phyloP scores from a whole-genome alignment of 2,797 vertebrate species.

The Emydoidea blandingii region DNA sequence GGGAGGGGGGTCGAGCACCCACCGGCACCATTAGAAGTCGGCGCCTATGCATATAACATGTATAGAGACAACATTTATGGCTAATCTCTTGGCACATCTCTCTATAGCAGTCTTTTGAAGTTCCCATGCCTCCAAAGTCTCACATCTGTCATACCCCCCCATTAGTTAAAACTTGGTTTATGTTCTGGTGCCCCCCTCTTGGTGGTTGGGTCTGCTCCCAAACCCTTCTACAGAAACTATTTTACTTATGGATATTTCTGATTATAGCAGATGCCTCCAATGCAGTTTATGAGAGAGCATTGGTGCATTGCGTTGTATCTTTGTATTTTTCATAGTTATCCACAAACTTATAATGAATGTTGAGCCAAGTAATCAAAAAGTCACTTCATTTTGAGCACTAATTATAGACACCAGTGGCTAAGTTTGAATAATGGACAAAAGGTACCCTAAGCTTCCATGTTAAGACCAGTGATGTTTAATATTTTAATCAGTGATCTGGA shows the following conservation, averaged over 20 bases:
- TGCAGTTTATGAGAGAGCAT: conserved; percentile 15
- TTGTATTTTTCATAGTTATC: not conserved
- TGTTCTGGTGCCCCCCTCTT: not conserved
- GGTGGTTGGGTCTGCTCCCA: not conserved
- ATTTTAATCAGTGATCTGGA: not conserved
- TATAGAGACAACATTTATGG: no score
- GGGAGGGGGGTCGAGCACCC: no score
- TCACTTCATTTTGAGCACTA: not conserved
- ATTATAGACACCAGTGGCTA: not conserved
- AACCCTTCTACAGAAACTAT: not conserved
- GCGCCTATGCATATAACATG: no score
- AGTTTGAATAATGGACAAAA: not conserved
- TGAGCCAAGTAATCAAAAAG: not conserved
- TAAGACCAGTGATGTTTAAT: not conserved
- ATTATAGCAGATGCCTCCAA: not conserved
- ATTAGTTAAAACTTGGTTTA: not conserved
- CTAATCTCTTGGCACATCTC: no score
- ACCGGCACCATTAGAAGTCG: no score
- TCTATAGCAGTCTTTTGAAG: no score
- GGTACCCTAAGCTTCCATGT: not conserved
- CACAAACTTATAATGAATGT: not conserved
- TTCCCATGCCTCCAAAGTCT: no score
- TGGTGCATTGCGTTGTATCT: not conserved
- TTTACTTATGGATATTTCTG: conserved; percentile 23
- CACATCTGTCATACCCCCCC: no score